Evolutionary conservation across 2,797 vertebrate species (phyloP), one percentile per base, ranked within the genome.

Genomic region (Tapera naevia): DNA sequence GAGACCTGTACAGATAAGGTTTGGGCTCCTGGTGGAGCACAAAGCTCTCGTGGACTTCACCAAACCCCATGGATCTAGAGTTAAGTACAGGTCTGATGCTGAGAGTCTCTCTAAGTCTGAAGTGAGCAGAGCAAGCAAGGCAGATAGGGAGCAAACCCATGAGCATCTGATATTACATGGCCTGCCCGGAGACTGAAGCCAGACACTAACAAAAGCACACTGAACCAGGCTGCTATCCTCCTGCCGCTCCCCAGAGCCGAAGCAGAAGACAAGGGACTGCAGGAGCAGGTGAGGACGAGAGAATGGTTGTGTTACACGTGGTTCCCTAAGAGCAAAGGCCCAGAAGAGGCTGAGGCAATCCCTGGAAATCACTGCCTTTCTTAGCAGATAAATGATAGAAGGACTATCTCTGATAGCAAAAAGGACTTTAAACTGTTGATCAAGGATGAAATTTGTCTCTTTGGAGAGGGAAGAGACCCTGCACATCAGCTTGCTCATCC

Each of bases 41-140:
- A 65, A 65, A 60, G 75, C 10, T 45, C 27, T 56, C 18, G 18
- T 5, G 14, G 23, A 60, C 35, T n/a, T 65, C 39, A 70, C n/a
- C 5, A 8, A 18, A 54, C 39, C 35, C 22, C 1, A 0, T 2
- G 9, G 28, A 64, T 7, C 35, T 35, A 67, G 39, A 83, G 62
- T 18, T 57, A 58, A 53, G 56, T 11, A 72, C 75, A 74, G 33
- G 13, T 11, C 48, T 66, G 35, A 61, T 4, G 22, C 37, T 28
- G 48, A 41, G 5, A 13, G 23, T 56, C 30, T 72, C 54, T 72
- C 1, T 5, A 67, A 19, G 24, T 33, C 48, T 53, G 7, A 57
- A 39, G 62, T 2, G 22, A 65, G 48, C 27, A 53, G 37, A 70
- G 15, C 22, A 25, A 39, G 30, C 56, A 39, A 80, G 27, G 65